Evolutionary conservation across 2,797 vertebrate species (phyloP), one percentile per base, ranked within the genome.

Genomic region (Allobates femoralis): DNA sequence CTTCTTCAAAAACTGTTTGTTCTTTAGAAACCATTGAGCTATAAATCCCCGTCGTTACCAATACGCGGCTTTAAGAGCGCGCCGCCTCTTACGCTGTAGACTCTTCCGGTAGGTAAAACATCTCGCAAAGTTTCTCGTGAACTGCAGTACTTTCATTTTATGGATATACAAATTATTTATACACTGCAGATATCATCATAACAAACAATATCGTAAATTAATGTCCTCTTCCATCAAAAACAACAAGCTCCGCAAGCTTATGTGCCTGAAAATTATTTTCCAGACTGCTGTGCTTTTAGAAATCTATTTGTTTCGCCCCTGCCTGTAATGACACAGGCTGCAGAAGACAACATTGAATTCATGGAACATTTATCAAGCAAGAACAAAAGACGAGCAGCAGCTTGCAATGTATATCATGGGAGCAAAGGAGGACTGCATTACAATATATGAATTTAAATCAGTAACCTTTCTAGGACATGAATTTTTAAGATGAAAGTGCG

Each of bases 371-470:
- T 91, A 90, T 91, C 89, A 89, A 85, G 89, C 91, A 79, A 77
- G 83, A 86, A 90, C 53, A 91, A 91, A 90, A 81, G 81, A 85
- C 89, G 89, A 89, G 85, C 88, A 89, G 86, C 87, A 89, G 89
- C 91, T 87, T 91, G 88, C 85, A 89, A 87, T 87, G 85, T 86
- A 85, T 89, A 91, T 90, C 90, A 89, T 89, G 89, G 88, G 89
- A 92, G 79, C 89, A 83, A 89, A 88, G 89, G 89, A 91, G 89
- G 88, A 89, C 0, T 90, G 90, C 90, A 92, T 93, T 92, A 92
- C 79, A 92, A 92, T 93, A 92, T 87, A 92, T 93, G 89, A 92
- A 92, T 93, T 92, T 92, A 91, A 90, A 92, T 91, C 88, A 92
- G 90, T 89, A 90, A 89, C 91, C 82, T 89, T 92, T 90, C 90